phyloP scores from a whole-genome alignment of 2,888 invertebrate species.

The Agriopis aurantiaria region DNA sequence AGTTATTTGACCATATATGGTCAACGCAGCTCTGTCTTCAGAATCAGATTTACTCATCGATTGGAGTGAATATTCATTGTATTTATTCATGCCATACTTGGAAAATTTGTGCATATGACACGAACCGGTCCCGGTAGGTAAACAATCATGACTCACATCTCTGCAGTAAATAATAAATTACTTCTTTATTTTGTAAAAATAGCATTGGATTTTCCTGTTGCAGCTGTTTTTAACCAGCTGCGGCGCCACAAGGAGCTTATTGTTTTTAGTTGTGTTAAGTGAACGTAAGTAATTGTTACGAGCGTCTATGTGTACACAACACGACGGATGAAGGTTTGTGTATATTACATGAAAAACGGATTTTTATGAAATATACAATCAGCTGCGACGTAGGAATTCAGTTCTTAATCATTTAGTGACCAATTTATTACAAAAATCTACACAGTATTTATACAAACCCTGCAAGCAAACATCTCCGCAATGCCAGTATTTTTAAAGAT shows the following conservation, averaged over 20 bases:
- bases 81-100: conserved; percentile 67
- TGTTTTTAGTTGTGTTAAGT: conserved; percentile 34
- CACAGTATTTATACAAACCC: too few relatives aligned
- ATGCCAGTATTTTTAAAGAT: too few relatives aligned
- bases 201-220: conserved; percentile 59
- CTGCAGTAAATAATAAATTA: conserved; percentile 58
- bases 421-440: too few relatives aligned
- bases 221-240: conserved; percentile 47
- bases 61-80: conserved; percentile 58
- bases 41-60: conserved; percentile 59
- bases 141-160: conserved; percentile 68
- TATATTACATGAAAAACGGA: too few relatives aligned
- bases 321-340: conserved; percentile 32
- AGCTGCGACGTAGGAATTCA: too few relatives aligned
- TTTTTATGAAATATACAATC: too few relatives aligned
- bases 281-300: conserved; percentile 39
- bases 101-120: conserved; percentile 69
- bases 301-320: conserved; percentile 35
- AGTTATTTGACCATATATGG: conserved; percentile 63
- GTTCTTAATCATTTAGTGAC: too few relatives aligned
- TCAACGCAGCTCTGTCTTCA: conserved; percentile 55
- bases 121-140: conserved; percentile 67
- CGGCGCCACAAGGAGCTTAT: conserved; percentile 38
- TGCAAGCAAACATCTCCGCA: too few relatives aligned
- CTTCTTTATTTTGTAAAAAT: conserved; percentile 56